Evolutionary conservation across 2,797 vertebrate species (phyloP).

Genomic region (Spheniscus humboldti): DNA sequence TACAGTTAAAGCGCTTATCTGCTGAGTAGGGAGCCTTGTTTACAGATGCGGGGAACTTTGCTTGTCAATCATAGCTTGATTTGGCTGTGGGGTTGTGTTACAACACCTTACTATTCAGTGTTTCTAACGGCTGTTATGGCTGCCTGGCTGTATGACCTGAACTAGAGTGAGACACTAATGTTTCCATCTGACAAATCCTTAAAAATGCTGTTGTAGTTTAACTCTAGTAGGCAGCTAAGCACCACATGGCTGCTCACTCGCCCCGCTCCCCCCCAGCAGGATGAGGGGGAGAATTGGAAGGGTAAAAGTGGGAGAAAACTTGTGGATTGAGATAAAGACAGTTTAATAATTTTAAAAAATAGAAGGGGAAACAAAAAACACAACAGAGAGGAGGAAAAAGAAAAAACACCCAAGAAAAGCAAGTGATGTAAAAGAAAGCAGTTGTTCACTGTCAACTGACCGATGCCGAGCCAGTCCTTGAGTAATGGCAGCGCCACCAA

Average conservation of each 20-base stretch:
- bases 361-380: fast-evolving
- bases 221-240: neutral
- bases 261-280: fast-evolving
- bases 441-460: fast-evolving
- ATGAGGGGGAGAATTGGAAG: neutral
- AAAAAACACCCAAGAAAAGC: neutral
- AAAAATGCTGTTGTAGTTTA: neutral
- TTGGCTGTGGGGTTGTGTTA: neutral
- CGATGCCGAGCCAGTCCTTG: neutral
- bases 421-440: neutral
- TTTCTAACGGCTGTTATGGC: fast-evolving
- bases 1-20: neutral
- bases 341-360: neutral
- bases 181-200: neutral
- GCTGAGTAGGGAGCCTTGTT: neutral
- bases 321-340: neutral
- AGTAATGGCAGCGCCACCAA: neutral
- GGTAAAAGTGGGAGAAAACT: neutral
- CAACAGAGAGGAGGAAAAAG: neutral
- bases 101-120: fast-evolving
- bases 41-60: neutral
- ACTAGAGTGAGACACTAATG: no score
- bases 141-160: neutral
- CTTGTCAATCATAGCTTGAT: neutral
- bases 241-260: fast-evolving